phyloP scores from a whole-genome alignment of 2,888 invertebrate genomes.

The Dasypolia templi region DNA sequence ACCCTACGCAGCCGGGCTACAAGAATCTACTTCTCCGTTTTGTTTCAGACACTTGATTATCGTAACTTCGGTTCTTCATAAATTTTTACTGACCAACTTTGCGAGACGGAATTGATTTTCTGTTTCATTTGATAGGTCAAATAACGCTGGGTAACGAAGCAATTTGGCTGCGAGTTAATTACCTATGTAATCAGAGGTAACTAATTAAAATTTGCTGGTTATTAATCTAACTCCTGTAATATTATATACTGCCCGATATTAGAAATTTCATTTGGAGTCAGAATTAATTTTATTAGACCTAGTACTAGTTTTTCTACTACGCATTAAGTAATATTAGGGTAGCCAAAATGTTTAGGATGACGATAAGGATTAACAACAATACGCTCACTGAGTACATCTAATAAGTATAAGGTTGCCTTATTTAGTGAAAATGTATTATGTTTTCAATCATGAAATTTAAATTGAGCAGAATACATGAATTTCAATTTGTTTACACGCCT shows the following conservation, averaged over 20 bases:
- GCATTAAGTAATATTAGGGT: not conserved
- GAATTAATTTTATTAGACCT: not conserved
- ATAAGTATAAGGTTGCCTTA: constrained; percentile 25
- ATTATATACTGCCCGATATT: constrained; percentile 15
- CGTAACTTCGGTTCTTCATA: constrained; percentile 49
- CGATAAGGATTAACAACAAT: constrained; percentile 15
- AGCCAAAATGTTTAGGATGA: not conserved
- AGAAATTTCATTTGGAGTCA: too few species aligned
- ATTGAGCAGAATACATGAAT: constrained; percentile 48
- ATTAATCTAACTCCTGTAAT: constrained; percentile 22
- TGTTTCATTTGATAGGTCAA: constrained; percentile 45
- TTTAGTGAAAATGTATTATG: constrained; percentile 24
- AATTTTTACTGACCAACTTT: constrained; percentile 45
- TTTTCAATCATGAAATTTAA: constrained; percentile 49
- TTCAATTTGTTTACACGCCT: constrained; percentile 40
- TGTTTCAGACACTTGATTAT: constrained; percentile 63
- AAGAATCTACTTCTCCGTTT: constrained; percentile 50
- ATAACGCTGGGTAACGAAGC: constrained; percentile 38
- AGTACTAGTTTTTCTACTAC: not conserved
- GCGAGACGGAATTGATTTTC: constrained; percentile 47
- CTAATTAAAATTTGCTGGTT: constrained; percentile 41
- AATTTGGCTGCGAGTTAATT: constrained; percentile 49
- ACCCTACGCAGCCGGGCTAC: constrained; percentile 39
- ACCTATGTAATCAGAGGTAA: constrained; percentile 32
- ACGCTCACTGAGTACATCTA: constrained; percentile 2